These are phyloP conservation scores for Dendrolimus punctatus DNA, from an alignment of 1,140 invertebrate species.

Conservation along the genomic window DNA sequence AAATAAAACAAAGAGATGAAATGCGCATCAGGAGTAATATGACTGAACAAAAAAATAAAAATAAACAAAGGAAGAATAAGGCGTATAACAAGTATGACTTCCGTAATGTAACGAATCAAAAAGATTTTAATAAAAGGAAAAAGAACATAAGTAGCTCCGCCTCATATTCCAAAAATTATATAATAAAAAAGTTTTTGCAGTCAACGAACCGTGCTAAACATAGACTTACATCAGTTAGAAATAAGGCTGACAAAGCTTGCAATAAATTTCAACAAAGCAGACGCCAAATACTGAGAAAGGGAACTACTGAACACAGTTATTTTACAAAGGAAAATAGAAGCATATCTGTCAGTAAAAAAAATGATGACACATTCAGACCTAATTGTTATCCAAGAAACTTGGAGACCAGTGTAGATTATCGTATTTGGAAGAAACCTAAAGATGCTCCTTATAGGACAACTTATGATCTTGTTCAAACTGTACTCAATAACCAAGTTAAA, in stretches of 20 bases:
- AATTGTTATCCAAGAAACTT: too few species aligned
- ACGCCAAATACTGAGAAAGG: too few species aligned
- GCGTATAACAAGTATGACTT: not conserved
- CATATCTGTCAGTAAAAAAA: too few species aligned
- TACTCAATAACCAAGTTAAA: constrained; percentile 16
- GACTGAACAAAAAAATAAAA: constrained; percentile 5
- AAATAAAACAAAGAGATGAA: not conserved
- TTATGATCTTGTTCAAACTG: constrained; percentile 31
- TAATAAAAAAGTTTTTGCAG: constrained; percentile 18
- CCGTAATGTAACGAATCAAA: constrained; percentile 3
- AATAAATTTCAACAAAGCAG: constrained; percentile 1
- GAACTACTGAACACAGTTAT: too few species aligned
- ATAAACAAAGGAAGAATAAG: not conserved
- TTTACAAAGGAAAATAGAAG: too few species aligned
- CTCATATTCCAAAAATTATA: constrained; percentile 4
- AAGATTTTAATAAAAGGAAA: constrained; percentile 7
- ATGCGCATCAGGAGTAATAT: not conserved
- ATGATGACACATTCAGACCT: too few species aligned
- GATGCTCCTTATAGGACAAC: constrained; percentile 18
- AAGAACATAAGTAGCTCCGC: not conserved
- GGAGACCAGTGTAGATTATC: too few species aligned
- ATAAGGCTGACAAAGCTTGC: not conserved
- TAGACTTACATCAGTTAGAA: constrained; percentile 11
- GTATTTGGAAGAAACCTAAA: too few species aligned
- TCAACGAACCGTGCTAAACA: constrained; percentile 13